Percentiles rank a stretch among this genome's conserved stretches.
Evolutionary conservation across 1,140 invertebrate genomes (phyloP).

Genomic region (Wiebesia pumilae): DNA sequence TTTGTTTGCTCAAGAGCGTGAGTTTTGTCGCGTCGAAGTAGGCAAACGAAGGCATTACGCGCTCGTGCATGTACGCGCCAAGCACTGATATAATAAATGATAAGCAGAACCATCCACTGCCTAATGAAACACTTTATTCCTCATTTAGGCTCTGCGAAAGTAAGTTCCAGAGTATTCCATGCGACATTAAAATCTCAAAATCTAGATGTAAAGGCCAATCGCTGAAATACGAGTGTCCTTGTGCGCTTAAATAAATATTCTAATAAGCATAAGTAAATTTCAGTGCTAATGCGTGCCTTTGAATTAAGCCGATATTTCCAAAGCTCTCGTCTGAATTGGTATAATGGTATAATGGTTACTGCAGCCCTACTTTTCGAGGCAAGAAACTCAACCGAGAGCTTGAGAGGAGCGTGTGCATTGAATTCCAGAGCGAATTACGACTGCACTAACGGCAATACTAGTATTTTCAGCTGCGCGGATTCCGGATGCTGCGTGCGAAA

Average conservation of each 20-base stretch:
- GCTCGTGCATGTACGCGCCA: neutral
- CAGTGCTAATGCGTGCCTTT: neutral
- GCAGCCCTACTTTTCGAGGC: neutral
- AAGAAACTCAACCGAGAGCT: neutral
- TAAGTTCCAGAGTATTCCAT: neutral
- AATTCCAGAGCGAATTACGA: slow-evolving; percentile 18
- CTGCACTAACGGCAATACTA: slow-evolving; percentile 24
- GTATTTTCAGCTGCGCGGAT: neutral
- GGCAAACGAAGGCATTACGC: too few species aligned
- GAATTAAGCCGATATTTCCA: neutral
- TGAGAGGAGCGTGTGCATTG: neutral
- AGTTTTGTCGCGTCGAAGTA: too few species aligned
- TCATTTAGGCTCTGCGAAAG: too few species aligned
- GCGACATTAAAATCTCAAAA: neutral
- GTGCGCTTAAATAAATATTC: neutral
- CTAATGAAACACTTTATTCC: neutral
- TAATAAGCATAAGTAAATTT: neutral
- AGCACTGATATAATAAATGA: neutral
- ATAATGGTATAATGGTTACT: neutral
- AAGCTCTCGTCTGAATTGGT: neutral
- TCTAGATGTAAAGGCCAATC: neutral
- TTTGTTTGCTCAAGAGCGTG: too few species aligned
- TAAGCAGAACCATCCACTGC: neutral
- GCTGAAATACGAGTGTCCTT: too few species aligned
- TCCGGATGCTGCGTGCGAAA: neutral